phyloP scores from a whole-genome alignment of 2,113 vertebrate species.

The Hippocampus guttulatus region DNA sequence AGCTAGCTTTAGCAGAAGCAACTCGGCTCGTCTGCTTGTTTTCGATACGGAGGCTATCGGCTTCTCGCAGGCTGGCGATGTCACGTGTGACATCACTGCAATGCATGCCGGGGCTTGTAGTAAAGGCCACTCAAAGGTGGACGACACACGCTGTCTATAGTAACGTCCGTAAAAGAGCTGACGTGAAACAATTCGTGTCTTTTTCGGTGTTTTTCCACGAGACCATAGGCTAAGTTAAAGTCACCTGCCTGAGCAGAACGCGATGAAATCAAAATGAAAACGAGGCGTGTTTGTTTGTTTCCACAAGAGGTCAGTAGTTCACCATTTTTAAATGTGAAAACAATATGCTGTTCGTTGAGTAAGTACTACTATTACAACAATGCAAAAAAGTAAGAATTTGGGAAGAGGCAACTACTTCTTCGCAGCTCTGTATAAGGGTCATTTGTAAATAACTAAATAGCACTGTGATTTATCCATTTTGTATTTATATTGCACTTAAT shows the following conservation, averaged over 20 bases:
- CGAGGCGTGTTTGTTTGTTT: background rate
- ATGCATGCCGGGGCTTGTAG: slow-evolving; percentile 39
- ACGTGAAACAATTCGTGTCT: background rate
- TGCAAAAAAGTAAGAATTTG: no score
- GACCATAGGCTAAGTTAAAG: background rate
- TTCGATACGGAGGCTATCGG: slow-evolving; percentile 48
- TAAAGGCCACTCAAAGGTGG: background rate
- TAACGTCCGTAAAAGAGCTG: background rate
- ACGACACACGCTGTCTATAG: background rate
- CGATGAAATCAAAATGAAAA: background rate
- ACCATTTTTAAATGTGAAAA: background rate
- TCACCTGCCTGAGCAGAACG: background rate
- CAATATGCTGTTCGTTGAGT: no score
- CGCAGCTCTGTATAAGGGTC: no score
- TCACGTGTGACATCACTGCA: slow-evolving; percentile 20
- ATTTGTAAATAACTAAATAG: no score
- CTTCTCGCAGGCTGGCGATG: slow-evolving; percentile 45
- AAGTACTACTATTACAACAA: no score
- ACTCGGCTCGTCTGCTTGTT: slow-evolving; percentile 57
- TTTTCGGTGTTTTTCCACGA: background rate
- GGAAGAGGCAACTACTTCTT: no score
- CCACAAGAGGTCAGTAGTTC: slow-evolving; percentile 47
- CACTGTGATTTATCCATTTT: no score
- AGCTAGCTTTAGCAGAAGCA: slow-evolving; percentile 40
- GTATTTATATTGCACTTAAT: no score